Percentiles rank a stretch among this genome's conserved stretches.
These are phyloP conservation scores for Pristionchus fissidentatus DNA, from an alignment of 2,888 invertebrate genomes.

Conservation along the genomic window DNA sequence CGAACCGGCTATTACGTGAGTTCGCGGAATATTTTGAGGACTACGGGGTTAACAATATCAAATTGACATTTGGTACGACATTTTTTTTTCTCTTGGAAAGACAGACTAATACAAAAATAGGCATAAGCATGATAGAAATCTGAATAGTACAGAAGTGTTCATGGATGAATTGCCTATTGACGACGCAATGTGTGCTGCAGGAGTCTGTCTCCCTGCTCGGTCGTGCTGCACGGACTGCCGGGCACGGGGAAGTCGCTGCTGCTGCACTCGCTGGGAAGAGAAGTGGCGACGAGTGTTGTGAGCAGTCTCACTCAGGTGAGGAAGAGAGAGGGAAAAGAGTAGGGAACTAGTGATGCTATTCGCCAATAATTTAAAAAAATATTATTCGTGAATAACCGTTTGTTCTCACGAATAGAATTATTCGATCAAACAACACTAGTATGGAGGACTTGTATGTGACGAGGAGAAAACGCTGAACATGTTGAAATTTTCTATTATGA, in stretches of 20 bases:
- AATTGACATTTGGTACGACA: no score
- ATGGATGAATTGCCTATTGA: slow-evolving; percentile 20
- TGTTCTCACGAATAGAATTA: no score
- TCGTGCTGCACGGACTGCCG: slow-evolving; percentile 68
- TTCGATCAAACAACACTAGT: no score
- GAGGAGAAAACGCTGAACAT: no score
- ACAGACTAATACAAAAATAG: no score
- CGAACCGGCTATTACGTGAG: slow-evolving; percentile 53
- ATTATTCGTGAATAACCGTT: neutral
- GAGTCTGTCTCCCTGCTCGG: slow-evolving; percentile 56
- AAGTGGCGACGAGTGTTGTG: slow-evolving; percentile 51
- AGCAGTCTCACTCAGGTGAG: slow-evolving; percentile 43
- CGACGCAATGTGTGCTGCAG: slow-evolving; percentile 43
- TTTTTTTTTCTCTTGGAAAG: no score
- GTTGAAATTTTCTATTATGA: no score
- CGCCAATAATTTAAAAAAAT: neutral
- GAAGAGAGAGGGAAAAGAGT: neutral
- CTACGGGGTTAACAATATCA: no score
- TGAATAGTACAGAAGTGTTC: neutral
- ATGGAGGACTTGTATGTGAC: no score
- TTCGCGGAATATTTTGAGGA: neutral
- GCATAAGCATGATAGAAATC: neutral
- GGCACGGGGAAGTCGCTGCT: slow-evolving; percentile 69
- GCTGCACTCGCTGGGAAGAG: slow-evolving; percentile 55
- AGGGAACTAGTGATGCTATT: neutral